Conservation (phyloP, 2,888 invertebrate species). For the Apodemia zela region DNA sequence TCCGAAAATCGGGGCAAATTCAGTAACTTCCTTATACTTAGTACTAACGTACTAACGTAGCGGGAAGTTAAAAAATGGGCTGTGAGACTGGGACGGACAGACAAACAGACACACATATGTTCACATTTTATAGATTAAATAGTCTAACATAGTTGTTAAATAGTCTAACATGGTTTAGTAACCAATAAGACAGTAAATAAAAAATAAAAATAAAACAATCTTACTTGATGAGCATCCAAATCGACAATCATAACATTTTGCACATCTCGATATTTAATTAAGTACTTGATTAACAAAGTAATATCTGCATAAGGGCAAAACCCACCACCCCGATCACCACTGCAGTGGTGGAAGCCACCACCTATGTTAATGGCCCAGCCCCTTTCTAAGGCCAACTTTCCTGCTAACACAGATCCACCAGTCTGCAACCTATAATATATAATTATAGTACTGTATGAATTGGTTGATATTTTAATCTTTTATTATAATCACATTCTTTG, state of each 20-base stretch:
- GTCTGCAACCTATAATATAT: conserved; percentile 82
- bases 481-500: no score
- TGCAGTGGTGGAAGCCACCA: conserved; percentile 95
- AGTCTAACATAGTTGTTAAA: no score
- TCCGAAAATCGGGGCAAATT: no score
- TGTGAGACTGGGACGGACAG: no score
- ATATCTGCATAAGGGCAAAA: conserved; percentile 96
- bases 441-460: not conserved
- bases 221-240: conserved; percentile 94
- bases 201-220: conserved; percentile 9
- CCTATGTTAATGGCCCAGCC: conserved; percentile 96
- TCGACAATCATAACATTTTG: conserved; percentile 92
- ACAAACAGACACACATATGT: no score
- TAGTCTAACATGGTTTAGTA: no score
- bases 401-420: conserved; percentile 91
- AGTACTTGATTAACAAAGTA: conserved; percentile 85
- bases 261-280: conserved; percentile 79
- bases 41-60: no score
- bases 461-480: not conserved
- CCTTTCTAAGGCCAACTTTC: conserved; percentile 88
- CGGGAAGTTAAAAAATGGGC: no score
- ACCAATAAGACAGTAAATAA: no score
- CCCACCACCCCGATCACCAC: conserved; percentile 87
- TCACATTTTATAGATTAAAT: no score
- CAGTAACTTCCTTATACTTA: no score